These are phyloP conservation scores for Hypsibius dujardini DNA, from an alignment of 1,140 invertebrate genomes.

Conservation along the genomic window DNA sequence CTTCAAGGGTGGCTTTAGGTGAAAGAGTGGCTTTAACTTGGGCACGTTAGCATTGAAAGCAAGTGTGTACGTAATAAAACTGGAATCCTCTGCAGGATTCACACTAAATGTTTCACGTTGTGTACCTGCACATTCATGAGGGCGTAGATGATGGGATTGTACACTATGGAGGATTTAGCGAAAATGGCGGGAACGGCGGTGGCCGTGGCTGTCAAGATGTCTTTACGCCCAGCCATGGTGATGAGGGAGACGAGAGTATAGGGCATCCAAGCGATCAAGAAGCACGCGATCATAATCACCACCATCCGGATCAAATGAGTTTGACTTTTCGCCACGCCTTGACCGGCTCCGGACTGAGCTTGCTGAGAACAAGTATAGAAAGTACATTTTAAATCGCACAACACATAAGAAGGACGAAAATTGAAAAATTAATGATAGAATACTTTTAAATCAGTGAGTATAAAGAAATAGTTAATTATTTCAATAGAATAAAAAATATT, in stretches of 20 bases:
- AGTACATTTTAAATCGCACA: neutral
- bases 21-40: too few relatives aligned
- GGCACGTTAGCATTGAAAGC: too few relatives aligned
- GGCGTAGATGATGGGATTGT: slow-evolving; percentile 5
- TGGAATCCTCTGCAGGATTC: too few relatives aligned
- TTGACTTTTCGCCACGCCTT: neutral
- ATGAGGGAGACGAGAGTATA: neutral
- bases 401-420: too few relatives aligned
- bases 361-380: neutral
- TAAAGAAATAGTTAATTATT: too few relatives aligned
- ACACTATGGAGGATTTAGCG: neutral
- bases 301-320: neutral
- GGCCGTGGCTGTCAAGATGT: neutral
- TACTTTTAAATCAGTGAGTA: too few relatives aligned
- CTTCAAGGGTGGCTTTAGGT: too few relatives aligned
- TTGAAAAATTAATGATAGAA: neutral
- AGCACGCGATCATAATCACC: neutral
- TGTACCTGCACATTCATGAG: neutral
- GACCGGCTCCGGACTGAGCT: neutral
- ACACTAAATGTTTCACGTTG: too few relatives aligned
- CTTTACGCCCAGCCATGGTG: neutral
- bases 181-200: neutral
- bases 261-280: neutral
- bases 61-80: too few relatives aligned
- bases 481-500: too few relatives aligned